These are phyloP conservation scores for Apomyelois bistriatella DNA, from an alignment of 2,888 invertebrate genomes.

Conservation along the genomic window DNA sequence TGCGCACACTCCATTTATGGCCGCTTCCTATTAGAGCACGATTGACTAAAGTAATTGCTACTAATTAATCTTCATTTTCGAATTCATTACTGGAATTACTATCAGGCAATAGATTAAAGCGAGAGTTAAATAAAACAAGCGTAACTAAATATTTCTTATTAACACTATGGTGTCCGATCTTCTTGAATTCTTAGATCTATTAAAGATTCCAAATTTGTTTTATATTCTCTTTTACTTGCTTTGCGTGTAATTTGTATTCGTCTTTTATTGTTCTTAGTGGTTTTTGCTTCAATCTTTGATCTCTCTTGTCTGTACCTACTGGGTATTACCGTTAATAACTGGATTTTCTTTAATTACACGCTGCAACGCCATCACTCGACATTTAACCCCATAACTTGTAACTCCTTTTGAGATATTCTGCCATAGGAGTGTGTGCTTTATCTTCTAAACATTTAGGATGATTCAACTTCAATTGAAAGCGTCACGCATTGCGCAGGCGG, in stretches of 20 bases:
- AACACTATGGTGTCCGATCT: too few species aligned
- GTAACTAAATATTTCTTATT: too few species aligned
- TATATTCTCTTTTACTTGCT: too few species aligned
- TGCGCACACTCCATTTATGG: background rate
- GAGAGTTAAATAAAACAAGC: too few species aligned
- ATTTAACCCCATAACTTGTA: constrained; percentile 31
- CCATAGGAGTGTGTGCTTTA: background rate
- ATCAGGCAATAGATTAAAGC: background rate
- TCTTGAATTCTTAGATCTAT: too few species aligned
- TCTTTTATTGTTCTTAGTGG: background rate
- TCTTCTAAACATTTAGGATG: background rate
- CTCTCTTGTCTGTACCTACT: background rate
- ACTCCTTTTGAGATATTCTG: background rate
- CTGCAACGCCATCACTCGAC: constrained; percentile 29
- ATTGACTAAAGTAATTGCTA: background rate
- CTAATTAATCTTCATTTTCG: background rate
- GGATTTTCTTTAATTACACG: constrained; percentile 19
- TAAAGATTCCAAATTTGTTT: too few species aligned
- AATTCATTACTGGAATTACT: background rate
- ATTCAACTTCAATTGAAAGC: background rate
- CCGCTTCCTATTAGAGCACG: background rate
- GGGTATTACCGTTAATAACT: constrained; percentile 1
- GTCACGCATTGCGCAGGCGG: background rate
- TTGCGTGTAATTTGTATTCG: too few species aligned
- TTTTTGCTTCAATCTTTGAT: background rate